Base-by-base conservation (phyloP, 1,140 invertebrate genomes). In the Drosophila seguyi region DNA sequence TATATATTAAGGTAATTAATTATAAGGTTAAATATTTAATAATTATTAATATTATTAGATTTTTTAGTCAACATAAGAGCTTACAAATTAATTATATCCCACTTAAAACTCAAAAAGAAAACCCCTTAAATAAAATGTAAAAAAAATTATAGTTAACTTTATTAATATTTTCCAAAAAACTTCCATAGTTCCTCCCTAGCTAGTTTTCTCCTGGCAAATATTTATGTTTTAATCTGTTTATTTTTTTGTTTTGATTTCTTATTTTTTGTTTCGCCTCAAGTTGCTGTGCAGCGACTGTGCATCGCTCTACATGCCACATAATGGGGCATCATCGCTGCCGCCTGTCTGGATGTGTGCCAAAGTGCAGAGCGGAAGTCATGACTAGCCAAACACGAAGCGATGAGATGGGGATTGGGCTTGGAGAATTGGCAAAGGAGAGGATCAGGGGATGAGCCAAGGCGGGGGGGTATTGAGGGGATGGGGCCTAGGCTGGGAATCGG, bases 371-470 rank as follows among this genome's bases (percentile, higher is more conserved):
- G 84, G 84, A 88, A 88, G 84, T 88, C 84, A 88, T 88, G 84
- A 88, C 84, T 88, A 90, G 73, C 85, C 80, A 90, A 88, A 88
- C 84, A 88, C 84, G 84, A 88, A 71, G 77, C 84, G 55, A 84
- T 87, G 84, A 80, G 80, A 77, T 88, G 83, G 65, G 39, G 56
- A 38, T 62, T 29, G 41, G 41, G 63, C 50, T 60, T 61, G 78
- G 77, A 65, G 77, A 61, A 63, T 81, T 77, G 78, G 78, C 45
- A 13, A 29, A 18, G 27, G 6, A 59, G 27, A 55, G 55, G 25
- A 6, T 22, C 31, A 47, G 59, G 42, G 36, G 4, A 18, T 53
- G n/a, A 11, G 27, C 13, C 4, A 29, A 52, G n/a, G n/a, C n/a
- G 0, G 34, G 4, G 34, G 34, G 29, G 29, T 10, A 8, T 8